phyloP scores from a whole-genome alignment of 2,888 invertebrate genomes.

The Orthosia gracilis region DNA sequence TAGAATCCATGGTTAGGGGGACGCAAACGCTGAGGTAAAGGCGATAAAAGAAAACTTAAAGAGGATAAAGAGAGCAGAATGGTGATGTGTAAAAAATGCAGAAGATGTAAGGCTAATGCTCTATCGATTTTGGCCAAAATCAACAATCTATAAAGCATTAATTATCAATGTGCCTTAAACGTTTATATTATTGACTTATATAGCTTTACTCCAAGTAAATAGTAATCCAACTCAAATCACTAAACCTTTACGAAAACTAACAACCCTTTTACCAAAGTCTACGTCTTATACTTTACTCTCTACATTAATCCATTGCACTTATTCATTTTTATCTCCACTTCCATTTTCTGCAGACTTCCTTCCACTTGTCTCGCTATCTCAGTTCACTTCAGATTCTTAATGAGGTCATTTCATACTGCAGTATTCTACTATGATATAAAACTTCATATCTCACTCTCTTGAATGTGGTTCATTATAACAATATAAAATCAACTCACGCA shows the following conservation, averaged over 20 bases:
- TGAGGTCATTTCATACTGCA: conserved; percentile 20
- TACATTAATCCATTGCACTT: background rate
- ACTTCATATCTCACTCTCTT: background rate
- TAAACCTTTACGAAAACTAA: background rate
- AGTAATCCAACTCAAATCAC: too few relatives aligned
- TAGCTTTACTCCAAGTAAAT: too few relatives aligned
- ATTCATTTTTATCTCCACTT: background rate
- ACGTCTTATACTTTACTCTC: background rate
- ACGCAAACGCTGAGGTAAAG: background rate
- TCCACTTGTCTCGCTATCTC: conserved; percentile 12
- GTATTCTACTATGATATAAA: background rate
- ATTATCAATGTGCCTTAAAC: too few relatives aligned
- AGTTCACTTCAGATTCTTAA: conserved; percentile 24
- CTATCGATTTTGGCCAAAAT: background rate
- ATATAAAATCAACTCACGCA: conserved; percentile 17
- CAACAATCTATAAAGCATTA: too few relatives aligned
- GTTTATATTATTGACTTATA: too few relatives aligned
- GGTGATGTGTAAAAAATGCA: background rate
- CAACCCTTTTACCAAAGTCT: background rate
- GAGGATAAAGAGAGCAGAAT: background rate
- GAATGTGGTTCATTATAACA: conserved; percentile 38
- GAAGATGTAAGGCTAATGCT: background rate
- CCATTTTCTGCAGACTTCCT: conserved; percentile 7
- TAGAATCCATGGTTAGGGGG: background rate
- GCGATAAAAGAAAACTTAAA: background rate